Evolutionary conservation across 2,113 vertebrate species (phyloP).

Genomic region (Brachyhypopomus gauderio): DNA sequence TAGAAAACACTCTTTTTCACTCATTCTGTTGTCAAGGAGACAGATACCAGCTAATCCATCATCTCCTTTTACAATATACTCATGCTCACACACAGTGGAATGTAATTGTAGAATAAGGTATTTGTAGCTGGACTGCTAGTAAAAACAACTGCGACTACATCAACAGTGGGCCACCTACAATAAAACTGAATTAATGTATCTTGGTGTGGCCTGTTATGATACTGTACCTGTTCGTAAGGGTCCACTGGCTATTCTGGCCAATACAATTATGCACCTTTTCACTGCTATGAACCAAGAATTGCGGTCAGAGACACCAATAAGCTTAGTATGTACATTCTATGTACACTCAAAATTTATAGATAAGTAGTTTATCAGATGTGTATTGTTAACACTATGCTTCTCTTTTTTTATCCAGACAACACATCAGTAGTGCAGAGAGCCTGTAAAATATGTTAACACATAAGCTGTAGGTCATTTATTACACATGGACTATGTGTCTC

Average conservation of each 20-base stretch:
- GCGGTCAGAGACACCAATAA: background rate
- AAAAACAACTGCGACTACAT: background rate
- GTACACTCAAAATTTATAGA: background rate
- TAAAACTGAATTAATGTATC: background rate
- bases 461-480: too few species aligned
- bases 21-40: constrained; percentile 40
- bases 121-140: background rate
- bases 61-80: constrained; percentile 31
- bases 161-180: background rate
- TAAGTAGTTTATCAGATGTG: constrained; percentile 2
- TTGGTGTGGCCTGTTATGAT: background rate
- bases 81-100: background rate
- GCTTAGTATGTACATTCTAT: background rate
- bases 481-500: background rate
- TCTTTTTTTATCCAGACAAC: background rate
- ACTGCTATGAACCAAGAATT: background rate
- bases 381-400: background rate
- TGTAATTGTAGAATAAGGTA: background rate
- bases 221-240: background rate
- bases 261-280: constrained; percentile 7
- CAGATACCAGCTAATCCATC: background rate
- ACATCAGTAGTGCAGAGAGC: background rate
- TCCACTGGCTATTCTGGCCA: background rate
- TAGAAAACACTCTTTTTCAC: background rate
- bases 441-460: background rate